phyloP scores from a whole-genome alignment of 2,797 vertebrate species.

The Mareca strepera region DNA sequence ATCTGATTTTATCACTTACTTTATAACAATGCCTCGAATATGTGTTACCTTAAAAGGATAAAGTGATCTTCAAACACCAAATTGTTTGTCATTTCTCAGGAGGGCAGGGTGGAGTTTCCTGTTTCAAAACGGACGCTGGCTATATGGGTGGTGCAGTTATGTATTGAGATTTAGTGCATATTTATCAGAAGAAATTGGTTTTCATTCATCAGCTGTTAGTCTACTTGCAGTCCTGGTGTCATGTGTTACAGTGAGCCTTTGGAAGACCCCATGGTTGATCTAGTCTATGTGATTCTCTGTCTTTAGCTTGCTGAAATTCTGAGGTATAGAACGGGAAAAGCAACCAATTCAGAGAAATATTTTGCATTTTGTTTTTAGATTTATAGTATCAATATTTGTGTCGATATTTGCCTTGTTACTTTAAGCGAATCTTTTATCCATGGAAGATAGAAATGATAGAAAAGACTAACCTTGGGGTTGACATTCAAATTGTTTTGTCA shows the following conservation, averaged over 20 bases:
- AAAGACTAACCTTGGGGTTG: background rate
- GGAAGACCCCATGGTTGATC: background rate
- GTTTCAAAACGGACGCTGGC: conserved; percentile 63
- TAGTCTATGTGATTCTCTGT: background rate
- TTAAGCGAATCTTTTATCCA: background rate
- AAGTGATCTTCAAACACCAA: conserved; percentile 49
- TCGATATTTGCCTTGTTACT: background rate
- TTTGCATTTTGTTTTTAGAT: background rate
- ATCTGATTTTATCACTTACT: conserved; percentile 47
- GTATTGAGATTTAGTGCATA: conserved; percentile 21
- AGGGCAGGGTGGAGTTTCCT: conserved; percentile 73
- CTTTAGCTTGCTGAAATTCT: background rate
- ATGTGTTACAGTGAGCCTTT: background rate
- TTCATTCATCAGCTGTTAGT: conserved; percentile 48
- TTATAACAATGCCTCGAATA: conserved; percentile 34
- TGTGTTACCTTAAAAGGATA: conserved; percentile 60
- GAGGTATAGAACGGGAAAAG: background rate
- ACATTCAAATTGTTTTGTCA: background rate
- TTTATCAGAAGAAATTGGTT: conserved; percentile 45
- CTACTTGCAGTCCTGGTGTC: background rate
- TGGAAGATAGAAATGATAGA: background rate
- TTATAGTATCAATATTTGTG: background rate
- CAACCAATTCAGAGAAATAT: background rate
- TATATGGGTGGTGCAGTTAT: conserved; percentile 59
- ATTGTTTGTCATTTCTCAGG: conserved; percentile 70